Evolutionary conservation across 2,888 invertebrate species (phyloP).

Genomic region (Hemistola chrysoprasaria): DNA sequence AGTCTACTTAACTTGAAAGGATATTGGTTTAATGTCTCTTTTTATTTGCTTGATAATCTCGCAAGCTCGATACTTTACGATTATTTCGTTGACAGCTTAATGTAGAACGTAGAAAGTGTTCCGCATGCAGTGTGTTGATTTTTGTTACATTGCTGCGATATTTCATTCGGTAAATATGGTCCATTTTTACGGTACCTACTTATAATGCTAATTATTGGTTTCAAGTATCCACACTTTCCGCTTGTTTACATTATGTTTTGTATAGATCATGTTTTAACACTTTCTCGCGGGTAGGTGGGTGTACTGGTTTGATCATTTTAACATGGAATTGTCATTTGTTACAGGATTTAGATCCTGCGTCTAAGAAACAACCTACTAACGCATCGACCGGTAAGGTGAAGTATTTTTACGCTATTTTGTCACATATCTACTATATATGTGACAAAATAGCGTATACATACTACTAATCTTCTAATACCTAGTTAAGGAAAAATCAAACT

Average conservation of each 20-base stretch:
- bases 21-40: no score
- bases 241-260: constrained; percentile 17
- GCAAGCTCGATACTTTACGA: constrained; percentile 23
- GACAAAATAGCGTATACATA: no score
- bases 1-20: no score
- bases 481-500: no score
- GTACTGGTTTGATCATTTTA: constrained; percentile 5
- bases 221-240: constrained; percentile 22
- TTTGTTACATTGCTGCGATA: constrained; percentile 24
- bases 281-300: constrained; percentile 3
- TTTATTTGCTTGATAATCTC: constrained; percentile 38
- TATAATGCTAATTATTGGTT: constrained; percentile 17
- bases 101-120: constrained; percentile 56
- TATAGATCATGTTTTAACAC: constrained; percentile 1
- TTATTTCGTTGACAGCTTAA: constrained; percentile 39
- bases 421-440: constrained; percentile 12
- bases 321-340: constrained; percentile 37
- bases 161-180: constrained; percentile 17
- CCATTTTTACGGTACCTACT: constrained; percentile 18
- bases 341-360: constrained; percentile 44
- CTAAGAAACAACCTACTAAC: constrained; percentile 24
- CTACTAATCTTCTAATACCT: no score
- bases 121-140: constrained; percentile 47
- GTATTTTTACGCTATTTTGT: no score
- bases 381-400: constrained; percentile 37